Conservation (phyloP, 1,140 invertebrate genomes). For the Macrosteles quadrilineatus region DNA sequence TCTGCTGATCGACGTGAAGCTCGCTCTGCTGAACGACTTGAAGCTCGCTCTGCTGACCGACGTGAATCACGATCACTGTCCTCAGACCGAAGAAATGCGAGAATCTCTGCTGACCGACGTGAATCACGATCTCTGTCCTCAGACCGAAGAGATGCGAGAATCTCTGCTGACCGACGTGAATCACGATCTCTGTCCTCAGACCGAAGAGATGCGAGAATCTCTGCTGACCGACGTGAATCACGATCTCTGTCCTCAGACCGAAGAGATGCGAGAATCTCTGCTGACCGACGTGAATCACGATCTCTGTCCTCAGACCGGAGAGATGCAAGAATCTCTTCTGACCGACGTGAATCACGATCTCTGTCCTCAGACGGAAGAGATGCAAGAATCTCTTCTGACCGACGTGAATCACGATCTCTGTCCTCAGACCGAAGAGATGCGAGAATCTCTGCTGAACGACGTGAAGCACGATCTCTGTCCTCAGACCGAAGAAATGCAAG, state of each 20-base stretch:
- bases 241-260: neutral
- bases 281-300: neutral
- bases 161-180: neutral
- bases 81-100: neutral
- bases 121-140: constrained; percentile 6
- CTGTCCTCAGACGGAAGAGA: too few relatives aligned
- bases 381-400: neutral
- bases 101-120: constrained; percentile 2
- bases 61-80: neutral
- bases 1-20: neutral
- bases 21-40: neutral
- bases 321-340: neutral
- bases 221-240: neutral
- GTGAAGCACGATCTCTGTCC: constrained; percentile 4
- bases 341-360: neutral
- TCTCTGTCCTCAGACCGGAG: neutral
- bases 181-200: neutral
- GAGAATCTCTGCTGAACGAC: neutral
- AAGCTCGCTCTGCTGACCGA: neutral
- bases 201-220: neutral
- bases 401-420: neutral
- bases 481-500: neutral
- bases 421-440: too few relatives aligned
- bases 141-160: neutral
- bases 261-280: neutral